Evolutionary conservation across 2,888 invertebrate genomes (phyloP).

Genomic region (Scaptomyza cyrtandrae): DNA sequence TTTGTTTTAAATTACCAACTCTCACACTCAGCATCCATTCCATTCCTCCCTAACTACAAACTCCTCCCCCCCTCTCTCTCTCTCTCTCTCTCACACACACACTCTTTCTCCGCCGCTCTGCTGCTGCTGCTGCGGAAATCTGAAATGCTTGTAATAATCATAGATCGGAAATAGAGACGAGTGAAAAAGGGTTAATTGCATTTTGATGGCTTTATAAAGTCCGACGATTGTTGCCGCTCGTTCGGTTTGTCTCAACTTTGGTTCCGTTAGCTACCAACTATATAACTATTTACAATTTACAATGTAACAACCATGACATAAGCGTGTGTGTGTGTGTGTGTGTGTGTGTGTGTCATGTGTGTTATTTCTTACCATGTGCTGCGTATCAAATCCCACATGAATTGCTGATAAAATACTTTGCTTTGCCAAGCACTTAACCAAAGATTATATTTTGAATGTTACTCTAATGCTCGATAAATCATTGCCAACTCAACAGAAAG

Average conservation of each 20-base stretch:
- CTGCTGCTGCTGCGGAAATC: conserved; percentile 57
- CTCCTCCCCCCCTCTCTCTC: not conserved
- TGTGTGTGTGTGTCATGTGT: conserved; percentile 7
- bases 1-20: conserved; percentile 73
- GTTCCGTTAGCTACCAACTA: conserved; percentile 34
- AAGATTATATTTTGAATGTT: conserved; percentile 78
- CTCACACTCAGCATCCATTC: conserved; percentile 33
- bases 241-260: conserved; percentile 26
- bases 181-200: conserved; percentile 77
- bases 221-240: conserved; percentile 25
- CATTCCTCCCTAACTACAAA: no score
- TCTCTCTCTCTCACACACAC: not conserved
- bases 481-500: conserved; percentile 46
- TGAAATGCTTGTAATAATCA: conserved; percentile 66
- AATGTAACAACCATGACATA: conserved; percentile 38
- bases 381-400: conserved; percentile 70
- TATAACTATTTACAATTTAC: conserved; percentile 34
- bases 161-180: conserved; percentile 72
- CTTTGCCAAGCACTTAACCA: conserved; percentile 82
- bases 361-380: conserved; percentile 25
- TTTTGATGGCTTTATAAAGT: conserved; percentile 81
- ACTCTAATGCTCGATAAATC: conserved; percentile 78
- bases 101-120: not conserved
- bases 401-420: conserved; percentile 73
- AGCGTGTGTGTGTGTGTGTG: conserved; percentile 4